Percentiles rank a stretch among this genome's conserved stretches.
Evolutionary conservation across 1,140 invertebrate genomes (phyloP).

Genomic region (Brachionus angularis): DNA sequence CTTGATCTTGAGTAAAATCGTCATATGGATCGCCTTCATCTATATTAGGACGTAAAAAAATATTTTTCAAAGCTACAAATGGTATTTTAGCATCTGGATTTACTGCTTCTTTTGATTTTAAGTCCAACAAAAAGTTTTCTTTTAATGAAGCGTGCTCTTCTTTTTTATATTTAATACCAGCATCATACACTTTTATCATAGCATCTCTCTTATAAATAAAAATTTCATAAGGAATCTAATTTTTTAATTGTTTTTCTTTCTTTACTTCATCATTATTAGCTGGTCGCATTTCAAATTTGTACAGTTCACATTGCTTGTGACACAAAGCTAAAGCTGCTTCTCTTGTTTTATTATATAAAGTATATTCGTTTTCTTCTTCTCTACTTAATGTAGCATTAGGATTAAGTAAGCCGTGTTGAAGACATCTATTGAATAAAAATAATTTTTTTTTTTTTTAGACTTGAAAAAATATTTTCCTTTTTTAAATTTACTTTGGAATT

Average conservation of each 20-base stretch:
- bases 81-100: constrained; percentile 43
- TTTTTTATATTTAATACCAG: constrained; percentile 39
- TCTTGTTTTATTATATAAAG: constrained; percentile 39
- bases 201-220: constrained; percentile 37
- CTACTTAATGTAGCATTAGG: constrained; percentile 17
- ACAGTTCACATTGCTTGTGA: constrained; percentile 41
- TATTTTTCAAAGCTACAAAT: constrained; percentile 42
- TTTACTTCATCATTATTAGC: constrained; percentile 38
- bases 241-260: background rate
- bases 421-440: constrained; percentile 7
- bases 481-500: constrained; percentile 25
- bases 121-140: constrained; percentile 39
- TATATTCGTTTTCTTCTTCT: constrained; percentile 42
- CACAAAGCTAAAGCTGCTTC: background rate
- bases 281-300: constrained; percentile 43
- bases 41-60: constrained; percentile 41
- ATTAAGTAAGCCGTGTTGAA: constrained; percentile 36
- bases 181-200: constrained; percentile 40
- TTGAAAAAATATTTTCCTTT: background rate
- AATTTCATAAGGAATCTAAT: background rate
- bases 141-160: constrained; percentile 8
- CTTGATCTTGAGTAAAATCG: constrained; percentile 41
- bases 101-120: constrained; percentile 39
- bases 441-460: background rate
- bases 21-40: constrained; percentile 43